phyloP scores from a whole-genome alignment of 2,797 vertebrate genomes.

The Anableps anableps region DNA sequence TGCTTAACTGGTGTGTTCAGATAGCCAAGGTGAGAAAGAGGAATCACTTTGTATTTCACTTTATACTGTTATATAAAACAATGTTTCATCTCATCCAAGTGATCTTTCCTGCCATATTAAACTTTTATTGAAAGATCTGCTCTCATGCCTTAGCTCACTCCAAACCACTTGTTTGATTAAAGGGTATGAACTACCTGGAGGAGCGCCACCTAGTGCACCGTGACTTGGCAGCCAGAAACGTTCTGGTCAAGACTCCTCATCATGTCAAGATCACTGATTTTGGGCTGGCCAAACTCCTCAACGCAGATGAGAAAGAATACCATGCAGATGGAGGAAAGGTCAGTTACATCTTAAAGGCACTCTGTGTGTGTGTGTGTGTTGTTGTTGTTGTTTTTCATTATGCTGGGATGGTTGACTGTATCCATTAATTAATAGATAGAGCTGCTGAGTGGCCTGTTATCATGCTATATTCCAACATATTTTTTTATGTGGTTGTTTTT shows the following conservation, averaged over 20 bases:
- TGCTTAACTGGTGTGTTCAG: conserved; percentile 99
- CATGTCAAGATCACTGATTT: conserved; percentile 99
- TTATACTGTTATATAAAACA: conserved; percentile 1
- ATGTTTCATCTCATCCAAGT: conserved; percentile 21
- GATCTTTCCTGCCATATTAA: not conserved
- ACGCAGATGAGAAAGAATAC: conserved; percentile 95
- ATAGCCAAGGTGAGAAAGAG: conserved; percentile 91
- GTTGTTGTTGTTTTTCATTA: not conserved
- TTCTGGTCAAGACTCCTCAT: conserved; percentile 95
- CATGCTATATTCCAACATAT: too few relatives aligned
- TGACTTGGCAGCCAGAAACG: conserved; percentile 95
- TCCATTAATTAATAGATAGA: too few relatives aligned
- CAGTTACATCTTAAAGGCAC: conserved; percentile 21
- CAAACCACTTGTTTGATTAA: conserved; percentile 51
- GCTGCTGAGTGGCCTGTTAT: too few relatives aligned
- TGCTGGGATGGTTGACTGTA: not conserved
- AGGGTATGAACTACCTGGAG: conserved; percentile 99
- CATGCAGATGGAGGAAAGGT: conserved; percentile 98
- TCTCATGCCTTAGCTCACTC: conserved; percentile 20
- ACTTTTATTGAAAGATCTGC: not conserved
- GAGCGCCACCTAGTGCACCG: conserved; percentile 96
- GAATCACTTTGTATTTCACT: conserved; percentile 5
- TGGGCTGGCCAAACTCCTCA: conserved; percentile 94
- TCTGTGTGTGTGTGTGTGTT: not conserved
- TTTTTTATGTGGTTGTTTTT: not conserved